These are phyloP conservation scores for Schizothorax lantsangensis DNA, from an alignment of 2,797 vertebrate species.

Conservation along the genomic window DNA sequence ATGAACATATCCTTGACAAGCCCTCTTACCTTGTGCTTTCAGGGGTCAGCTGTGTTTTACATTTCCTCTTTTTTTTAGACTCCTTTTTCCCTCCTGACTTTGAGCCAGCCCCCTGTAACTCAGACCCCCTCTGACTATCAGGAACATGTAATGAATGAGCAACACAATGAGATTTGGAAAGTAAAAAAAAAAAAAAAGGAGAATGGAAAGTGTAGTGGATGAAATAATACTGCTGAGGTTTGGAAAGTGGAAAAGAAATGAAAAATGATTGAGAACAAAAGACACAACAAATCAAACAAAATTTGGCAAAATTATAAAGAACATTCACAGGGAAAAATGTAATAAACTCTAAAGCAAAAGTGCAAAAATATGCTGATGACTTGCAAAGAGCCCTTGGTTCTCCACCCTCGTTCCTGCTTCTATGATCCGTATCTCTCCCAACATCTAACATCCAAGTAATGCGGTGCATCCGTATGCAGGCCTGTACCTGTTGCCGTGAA, in stretches of 20 bases:
- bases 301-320: conserved; percentile 67
- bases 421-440: not conserved
- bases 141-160: conserved; percentile 84
- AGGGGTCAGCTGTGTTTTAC: conserved; percentile 86
- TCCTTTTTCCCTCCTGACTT: conserved; percentile 93
- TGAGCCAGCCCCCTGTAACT: conserved; percentile 87
- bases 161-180: conserved; percentile 77
- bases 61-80: conserved; percentile 97
- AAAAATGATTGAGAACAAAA: conserved; percentile 61
- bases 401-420: conserved; percentile 1
- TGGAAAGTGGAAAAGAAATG: conserved; percentile 66
- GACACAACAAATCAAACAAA: conserved; percentile 60
- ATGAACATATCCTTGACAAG: conserved; percentile 35
- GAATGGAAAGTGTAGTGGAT: conserved; percentile 33
- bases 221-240: conserved; percentile 63
- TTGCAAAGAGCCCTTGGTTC: conserved; percentile 1
- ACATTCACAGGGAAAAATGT: conserved; percentile 37
- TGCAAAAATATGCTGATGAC: conserved; percentile 29
- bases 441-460: not conserved
- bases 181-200: conserved; percentile 78
- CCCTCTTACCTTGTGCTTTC: conserved; percentile 91
- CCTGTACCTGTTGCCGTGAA: conserved; percentile 96
- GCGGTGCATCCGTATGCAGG: not conserved
- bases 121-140: conserved; percentile 95
- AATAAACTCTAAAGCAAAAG: conserved; percentile 72